Evolutionary conservation across 2,113 vertebrate genomes (phyloP), one percentile per base, ranked within the genome.

Genomic region (Xiphophorus maculatus): DNA sequence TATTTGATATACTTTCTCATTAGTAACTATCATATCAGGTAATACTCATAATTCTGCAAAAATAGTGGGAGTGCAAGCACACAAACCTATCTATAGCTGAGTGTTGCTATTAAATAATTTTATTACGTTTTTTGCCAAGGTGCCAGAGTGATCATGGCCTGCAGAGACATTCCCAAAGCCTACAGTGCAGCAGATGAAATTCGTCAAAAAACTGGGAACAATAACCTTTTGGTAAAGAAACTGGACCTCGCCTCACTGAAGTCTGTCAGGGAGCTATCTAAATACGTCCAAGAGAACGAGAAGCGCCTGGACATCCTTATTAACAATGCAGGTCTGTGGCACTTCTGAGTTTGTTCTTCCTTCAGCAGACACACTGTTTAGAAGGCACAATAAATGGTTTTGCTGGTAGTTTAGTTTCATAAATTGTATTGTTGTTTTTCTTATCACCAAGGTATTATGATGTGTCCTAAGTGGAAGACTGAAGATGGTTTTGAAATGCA

Each of bases 401-500:
- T 19, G 35, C 32, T 60, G 3, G 35, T 30, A 15, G 12, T 58
- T 40, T 70, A 33, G 10, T 30, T 42, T 25, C 40, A 48, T 54
- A 13, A 0, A 25, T 63, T 63, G 4, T 0, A 35, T 35, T 42
- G 37, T 4, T 17, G 9, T 4, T 22, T 48, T 68, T 10, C 1
- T 48, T 48, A 22, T 7, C 17, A 44, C 15, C 1, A 33, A 94
- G 94, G 92, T 19, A 75, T 95, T 73, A 93, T 94, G 92, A 91
- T 91, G 91, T 94, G 94, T 85, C 93, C 94, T 3, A 93, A 94
- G 77, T 93, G 92, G 91, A 70, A 80, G 77, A 95, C 94, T 0
- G 74, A 92, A 12, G 94, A 95, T 3, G 91, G 92, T 29, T 95
- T 94, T 85, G 94, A 95, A 84, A 94, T 95, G 94, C 94, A 95